phyloP scores from a whole-genome alignment of 2,888 invertebrate species.

The Drosophila multiciliata region DNA sequence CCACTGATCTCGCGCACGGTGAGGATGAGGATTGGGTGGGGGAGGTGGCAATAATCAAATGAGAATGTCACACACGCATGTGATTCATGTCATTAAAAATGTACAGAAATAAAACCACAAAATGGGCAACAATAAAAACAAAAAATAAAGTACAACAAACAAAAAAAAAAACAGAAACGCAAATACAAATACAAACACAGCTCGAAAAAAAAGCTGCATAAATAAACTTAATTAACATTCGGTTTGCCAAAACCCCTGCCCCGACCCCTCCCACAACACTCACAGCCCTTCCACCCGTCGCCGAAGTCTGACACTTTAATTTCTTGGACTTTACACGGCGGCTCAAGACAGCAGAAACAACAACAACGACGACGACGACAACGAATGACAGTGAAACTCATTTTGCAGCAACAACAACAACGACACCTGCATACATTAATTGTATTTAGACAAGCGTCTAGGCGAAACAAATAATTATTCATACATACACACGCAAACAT shows the following conservation, averaged over 20 bases:
- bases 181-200: conserved; percentile 39
- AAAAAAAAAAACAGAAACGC: conserved; percentile 46
- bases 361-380: conserved; percentile 5
- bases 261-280: conserved; percentile 16
- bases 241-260: conserved; percentile 34
- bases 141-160: conserved; percentile 23
- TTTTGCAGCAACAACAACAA: conserved; percentile 26
- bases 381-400: conserved; percentile 58
- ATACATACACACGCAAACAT: conserved; percentile 1
- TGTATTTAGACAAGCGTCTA: conserved; percentile 60
- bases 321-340: conserved; percentile 78
- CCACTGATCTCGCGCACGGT: conserved; percentile 40
- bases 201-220: conserved; percentile 62
- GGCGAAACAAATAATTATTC: conserved; percentile 48
- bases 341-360: conserved; percentile 69
- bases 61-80: conserved; percentile 64
- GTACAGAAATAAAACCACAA: conserved; percentile 53
- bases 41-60: conserved; percentile 18
- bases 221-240: conserved; percentile 80
- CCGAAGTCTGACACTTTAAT: conserved; percentile 68
- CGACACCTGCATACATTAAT: conserved; percentile 64
- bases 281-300: conserved; percentile 18
- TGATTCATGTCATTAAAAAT: conserved; percentile 75
- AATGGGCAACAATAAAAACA: conserved; percentile 51
- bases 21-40: no score